Evolutionary conservation across 2,113 vertebrate genomes (phyloP).

Genomic region (Coptodon rendalli): DNA sequence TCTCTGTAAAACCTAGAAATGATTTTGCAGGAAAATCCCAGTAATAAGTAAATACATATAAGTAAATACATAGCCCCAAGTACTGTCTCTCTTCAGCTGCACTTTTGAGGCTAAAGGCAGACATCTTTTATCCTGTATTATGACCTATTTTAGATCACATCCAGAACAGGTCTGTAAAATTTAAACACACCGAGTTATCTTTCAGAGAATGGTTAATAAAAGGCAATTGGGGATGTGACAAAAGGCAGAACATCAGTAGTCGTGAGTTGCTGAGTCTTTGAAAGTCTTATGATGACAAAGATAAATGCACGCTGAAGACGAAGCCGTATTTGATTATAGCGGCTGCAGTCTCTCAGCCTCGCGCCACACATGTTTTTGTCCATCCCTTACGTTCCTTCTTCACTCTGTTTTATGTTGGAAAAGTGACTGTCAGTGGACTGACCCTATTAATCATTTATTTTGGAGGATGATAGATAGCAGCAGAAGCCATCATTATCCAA

Average conservation of each 20-base stretch:
- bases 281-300: conserved; percentile 24
- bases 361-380: not conserved
- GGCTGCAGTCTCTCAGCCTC: not conserved
- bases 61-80: not conserved
- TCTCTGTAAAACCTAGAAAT: not conserved
- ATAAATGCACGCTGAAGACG: conserved; percentile 20
- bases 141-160: not conserved
- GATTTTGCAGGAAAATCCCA: not conserved
- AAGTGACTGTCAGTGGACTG: not conserved
- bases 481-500: not conserved
- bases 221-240: conserved; percentile 28
- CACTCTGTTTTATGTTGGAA: not conserved
- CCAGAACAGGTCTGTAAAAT: not conserved
- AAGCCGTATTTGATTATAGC: conserved; percentile 23
- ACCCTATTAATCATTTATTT: not conserved
- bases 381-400: not conserved
- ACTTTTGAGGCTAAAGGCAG: not conserved
- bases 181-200: conserved; percentile 5
- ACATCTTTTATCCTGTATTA: not conserved
- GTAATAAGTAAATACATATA: not conserved
- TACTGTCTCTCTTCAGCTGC: not conserved
- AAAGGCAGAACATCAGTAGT: conserved; percentile 14
- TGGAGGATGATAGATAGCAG: not conserved
- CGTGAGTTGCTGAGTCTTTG: not conserved
- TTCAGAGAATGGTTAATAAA: conserved; percentile 1